These are phyloP conservation scores for Ceratina japonica DNA, from an alignment of 1,140 invertebrate genomes.

Conservation along the genomic window DNA sequence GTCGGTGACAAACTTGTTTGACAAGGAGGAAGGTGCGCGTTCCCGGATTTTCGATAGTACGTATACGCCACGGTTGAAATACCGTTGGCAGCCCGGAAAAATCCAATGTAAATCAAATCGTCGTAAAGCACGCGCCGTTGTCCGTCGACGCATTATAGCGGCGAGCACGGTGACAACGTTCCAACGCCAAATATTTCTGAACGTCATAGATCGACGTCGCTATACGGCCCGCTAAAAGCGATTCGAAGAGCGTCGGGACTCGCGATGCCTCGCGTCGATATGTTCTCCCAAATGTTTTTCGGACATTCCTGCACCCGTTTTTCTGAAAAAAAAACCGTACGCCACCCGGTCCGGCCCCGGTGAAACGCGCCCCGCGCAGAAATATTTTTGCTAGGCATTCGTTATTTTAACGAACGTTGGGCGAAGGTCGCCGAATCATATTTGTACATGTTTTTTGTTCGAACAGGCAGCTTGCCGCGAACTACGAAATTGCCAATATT, in stretches of 20 bases:
- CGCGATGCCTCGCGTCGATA: neutral
- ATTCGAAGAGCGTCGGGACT: slow-evolving; percentile 7
- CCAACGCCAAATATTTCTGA: slow-evolving; percentile 11
- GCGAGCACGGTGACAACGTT: neutral
- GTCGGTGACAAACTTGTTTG: slow-evolving; percentile 47
- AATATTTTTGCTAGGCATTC: slow-evolving; percentile 15
- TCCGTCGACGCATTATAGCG: slow-evolving; percentile 35
- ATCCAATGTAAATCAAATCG: slow-evolving; percentile 64
- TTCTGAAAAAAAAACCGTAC: neutral
- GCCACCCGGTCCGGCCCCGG: slow-evolving; percentile 15
- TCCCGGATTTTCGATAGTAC: slow-evolving; percentile 27
- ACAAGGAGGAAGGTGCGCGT: slow-evolving; percentile 37
- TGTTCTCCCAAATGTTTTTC: slow-evolving; percentile 12
- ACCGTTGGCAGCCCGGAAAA: slow-evolving; percentile 39
- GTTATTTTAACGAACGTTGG: slow-evolving; percentile 35
- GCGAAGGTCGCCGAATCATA: neutral
- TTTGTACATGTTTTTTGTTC: neutral
- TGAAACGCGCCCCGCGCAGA: slow-evolving; percentile 14
- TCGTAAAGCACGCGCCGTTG: slow-evolving; percentile 57
- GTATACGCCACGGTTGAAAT: slow-evolving; percentile 28
- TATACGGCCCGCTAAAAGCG: slow-evolving; percentile 38
- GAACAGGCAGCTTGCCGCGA: neutral
- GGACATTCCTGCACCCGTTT: neutral
- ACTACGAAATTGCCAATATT: neutral
- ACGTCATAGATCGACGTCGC: slow-evolving; percentile 33